Base-by-base conservation (phyloP, 1,140 invertebrate species). In the Apis laboriosa region DNA sequence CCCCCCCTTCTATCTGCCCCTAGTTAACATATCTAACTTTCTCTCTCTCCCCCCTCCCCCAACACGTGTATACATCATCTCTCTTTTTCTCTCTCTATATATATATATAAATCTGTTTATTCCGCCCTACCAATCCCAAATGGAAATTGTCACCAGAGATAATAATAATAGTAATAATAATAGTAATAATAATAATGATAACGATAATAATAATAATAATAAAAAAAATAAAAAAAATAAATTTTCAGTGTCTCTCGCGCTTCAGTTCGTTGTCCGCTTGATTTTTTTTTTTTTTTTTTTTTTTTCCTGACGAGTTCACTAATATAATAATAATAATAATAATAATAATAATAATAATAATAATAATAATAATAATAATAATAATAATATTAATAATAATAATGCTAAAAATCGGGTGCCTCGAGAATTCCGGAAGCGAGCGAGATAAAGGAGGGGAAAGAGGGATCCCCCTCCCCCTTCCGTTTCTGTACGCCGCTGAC, bases 281-380 rank as follows among this genome's bases (percentile, higher is more conserved):
- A 7, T 56, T 56, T 19, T 2, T 43, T 43, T 5, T 43, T 56
- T 56, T 56, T 17, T 55, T 15, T 55, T 55, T 61, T 61, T 7
- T 74, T 77, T 81, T 77, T 64, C 80, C 79, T 76, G 63, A 77
- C 63, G 72, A 81, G 61, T 81, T 19, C 53, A 58, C 79, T 81
- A 67, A 81, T 55, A 67, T 51, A 60, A 43, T 4, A 43, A 43
- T 43, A 43, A 3, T 43, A 43, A 34, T 34, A 34, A 34, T 34
- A 34, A 34, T 7, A 43, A 43, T 43, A 43, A 43, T 43, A 43
- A 43, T 43, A 43, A 43, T 43, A 43, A 43, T 43, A 43, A 43
- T 34, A 34, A 60, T 58, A 53, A 43, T 7, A 43, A 43, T 43
- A 3, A 5, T 43, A 43, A 43, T 43, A 3, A 43, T 43, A 43